phyloP scores from a whole-genome alignment of 2,797 vertebrate species.

The Eurystomus glaucurus region DNA sequence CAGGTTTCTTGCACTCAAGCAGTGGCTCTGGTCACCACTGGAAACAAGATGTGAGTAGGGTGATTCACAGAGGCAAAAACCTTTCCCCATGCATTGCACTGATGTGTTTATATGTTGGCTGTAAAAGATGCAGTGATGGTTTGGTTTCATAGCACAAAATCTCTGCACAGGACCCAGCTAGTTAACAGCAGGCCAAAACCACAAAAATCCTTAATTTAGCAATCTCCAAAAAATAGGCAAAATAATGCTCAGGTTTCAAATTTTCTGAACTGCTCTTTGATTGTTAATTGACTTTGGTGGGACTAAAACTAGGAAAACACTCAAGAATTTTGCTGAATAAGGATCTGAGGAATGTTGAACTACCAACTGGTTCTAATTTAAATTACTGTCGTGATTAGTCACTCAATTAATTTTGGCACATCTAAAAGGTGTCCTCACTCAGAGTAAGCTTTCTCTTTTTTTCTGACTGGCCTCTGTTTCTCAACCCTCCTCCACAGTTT shows the following conservation, averaged over 20 bases:
- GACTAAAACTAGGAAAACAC: neutral
- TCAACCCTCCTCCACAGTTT: slow-evolving; percentile 1
- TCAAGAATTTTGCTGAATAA: slow-evolving; percentile 54
- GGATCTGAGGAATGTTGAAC: neutral
- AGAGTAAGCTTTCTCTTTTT: neutral
- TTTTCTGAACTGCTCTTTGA: slow-evolving; percentile 34
- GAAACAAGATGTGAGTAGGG: neutral
- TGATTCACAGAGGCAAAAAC: neutral
- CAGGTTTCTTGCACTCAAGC: neutral
- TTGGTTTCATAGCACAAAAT: slow-evolving; percentile 40
- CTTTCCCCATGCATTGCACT: neutral
- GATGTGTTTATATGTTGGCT: neutral
- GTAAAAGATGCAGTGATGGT: neutral
- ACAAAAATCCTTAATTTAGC: slow-evolving; percentile 31
- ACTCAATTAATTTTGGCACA: slow-evolving; percentile 49
- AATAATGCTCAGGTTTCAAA: slow-evolving; percentile 8
- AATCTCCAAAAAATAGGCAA: neutral
- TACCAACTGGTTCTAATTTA: slow-evolving; percentile 52
- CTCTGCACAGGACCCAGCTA: neutral
- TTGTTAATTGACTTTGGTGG: neutral
- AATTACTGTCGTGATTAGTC: slow-evolving; percentile 52
- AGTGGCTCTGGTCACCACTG: neutral
- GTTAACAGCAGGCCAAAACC: neutral
- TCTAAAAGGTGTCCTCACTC: neutral
- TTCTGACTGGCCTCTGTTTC: neutral